These are phyloP conservation scores for Atethmia centrago DNA, from an alignment of 2,888 invertebrate species.

Conservation along the genomic window DNA sequence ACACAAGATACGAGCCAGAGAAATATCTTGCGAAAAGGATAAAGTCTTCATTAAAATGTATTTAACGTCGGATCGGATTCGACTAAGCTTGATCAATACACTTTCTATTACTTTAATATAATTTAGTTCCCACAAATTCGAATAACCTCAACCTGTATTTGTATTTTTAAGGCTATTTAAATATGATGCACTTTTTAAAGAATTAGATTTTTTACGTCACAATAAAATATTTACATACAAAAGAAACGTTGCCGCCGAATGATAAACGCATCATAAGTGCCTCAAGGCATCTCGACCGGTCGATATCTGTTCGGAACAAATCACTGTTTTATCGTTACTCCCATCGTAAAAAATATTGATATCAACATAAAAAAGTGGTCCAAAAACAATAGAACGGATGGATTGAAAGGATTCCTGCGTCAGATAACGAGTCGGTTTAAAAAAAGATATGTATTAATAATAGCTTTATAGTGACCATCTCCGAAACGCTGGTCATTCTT, in stretches of 20 bases:
- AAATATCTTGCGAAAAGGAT: conserved; percentile 72
- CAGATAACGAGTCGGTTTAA: conserved; percentile 84
- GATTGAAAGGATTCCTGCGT: conserved; percentile 88
- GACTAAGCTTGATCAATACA: conserved; percentile 79
- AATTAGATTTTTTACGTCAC: conserved; percentile 76
- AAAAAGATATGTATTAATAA: conserved; percentile 88
- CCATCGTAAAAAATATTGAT: conserved; percentile 90
- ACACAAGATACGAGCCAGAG: conserved; percentile 66
- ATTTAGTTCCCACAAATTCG: conserved; percentile 43
- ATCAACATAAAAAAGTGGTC: conserved; percentile 88
- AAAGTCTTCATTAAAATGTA: conserved; percentile 77
- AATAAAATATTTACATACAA: conserved; percentile 88
- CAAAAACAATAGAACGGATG: conserved; percentile 90
- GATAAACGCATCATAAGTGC: conserved; percentile 86
- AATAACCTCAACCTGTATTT: conserved; percentile 48
- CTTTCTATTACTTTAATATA: conserved; percentile 72
- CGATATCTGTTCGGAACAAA: conserved; percentile 88
- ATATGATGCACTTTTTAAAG: conserved; percentile 58
- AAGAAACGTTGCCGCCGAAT: conserved; percentile 86
- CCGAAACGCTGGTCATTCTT: conserved; percentile 78
- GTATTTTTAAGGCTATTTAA: conserved; percentile 62
- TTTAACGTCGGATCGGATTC: conserved; percentile 79
- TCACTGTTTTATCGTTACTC: conserved; percentile 88
- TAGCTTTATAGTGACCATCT: conserved; percentile 82
- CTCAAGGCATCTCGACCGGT: conserved; percentile 81